Conservation (phyloP, 2,113 vertebrate species). For the Anseranas semipalmata region DNA sequence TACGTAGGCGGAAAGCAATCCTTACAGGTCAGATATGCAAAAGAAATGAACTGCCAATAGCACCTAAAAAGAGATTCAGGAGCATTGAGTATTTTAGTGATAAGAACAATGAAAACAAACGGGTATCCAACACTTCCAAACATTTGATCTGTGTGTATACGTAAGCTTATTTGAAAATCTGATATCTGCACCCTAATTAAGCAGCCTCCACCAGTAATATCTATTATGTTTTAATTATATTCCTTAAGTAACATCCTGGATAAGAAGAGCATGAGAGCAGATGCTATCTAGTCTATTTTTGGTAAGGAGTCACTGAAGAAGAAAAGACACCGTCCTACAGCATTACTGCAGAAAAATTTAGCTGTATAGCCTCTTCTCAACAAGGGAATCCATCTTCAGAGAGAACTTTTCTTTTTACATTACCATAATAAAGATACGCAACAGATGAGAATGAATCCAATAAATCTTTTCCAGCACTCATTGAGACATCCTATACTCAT, state of each 20-base stretch:
- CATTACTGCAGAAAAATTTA: not conserved
- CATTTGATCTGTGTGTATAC: not conserved
- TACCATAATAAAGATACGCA: not conserved
- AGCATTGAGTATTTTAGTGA: not conserved
- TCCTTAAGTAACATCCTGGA: not conserved
- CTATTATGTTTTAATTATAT: conserved; percentile 1
- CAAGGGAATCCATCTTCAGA: not conserved
- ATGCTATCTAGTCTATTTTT: not conserved
- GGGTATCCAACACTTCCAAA: not conserved
- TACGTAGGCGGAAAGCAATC: not conserved
- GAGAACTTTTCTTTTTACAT: not conserved
- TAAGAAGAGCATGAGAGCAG: not conserved
- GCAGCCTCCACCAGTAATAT: not conserved
- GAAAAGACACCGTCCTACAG: not conserved
- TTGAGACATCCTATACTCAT: not conserved
- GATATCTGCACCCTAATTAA: not conserved
- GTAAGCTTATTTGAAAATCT: not conserved
- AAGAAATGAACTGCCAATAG: not conserved
- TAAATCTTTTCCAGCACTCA: not conserved
- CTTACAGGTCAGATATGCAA: not conserved
- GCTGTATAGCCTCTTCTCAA: not conserved
- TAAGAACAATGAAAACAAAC: not conserved
- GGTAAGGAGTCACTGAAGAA: not conserved
- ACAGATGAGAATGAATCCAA: not conserved
- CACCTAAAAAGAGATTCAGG: not conserved